Conservation (phyloP, 2,113 vertebrate genomes). For the Alethe diademata region DNA sequence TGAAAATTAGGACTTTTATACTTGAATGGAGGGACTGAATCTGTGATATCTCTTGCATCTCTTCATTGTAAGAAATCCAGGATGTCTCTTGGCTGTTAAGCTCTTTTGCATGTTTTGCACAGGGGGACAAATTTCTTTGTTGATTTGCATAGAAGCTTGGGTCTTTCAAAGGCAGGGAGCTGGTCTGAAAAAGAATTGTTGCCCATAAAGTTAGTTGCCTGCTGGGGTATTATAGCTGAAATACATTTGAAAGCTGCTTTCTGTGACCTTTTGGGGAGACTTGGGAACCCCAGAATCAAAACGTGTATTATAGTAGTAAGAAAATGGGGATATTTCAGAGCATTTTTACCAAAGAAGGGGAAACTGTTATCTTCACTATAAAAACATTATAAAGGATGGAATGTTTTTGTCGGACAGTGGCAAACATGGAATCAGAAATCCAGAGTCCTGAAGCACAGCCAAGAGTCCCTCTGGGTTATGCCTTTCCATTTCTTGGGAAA, state of each 20-base stretch:
- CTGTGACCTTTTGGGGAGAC: not conserved
- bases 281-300: not conserved
- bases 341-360: not conserved
- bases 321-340: not conserved
- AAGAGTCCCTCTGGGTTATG: not conserved
- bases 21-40: not conserved
- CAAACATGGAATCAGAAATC: not conserved
- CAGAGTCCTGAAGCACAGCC: not conserved
- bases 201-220: not conserved
- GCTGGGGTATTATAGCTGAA: not conserved
- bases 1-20: not conserved
- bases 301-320: not conserved
- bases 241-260: not conserved
- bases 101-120: not conserved
- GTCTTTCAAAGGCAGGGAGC: not conserved
- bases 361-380: not conserved
- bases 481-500: not conserved
- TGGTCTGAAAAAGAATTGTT: not conserved
- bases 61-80: not conserved
- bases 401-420: not conserved
- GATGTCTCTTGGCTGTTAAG: not conserved
- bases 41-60: not conserved
- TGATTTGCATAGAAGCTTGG: not conserved
- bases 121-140: not conserved
- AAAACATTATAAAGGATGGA: not conserved